Percentiles rank a stretch among this genome's conserved stretches.
Conservation (phyloP, 1,140 invertebrate genomes). For the Caenorhabditis brenneri region DNA sequence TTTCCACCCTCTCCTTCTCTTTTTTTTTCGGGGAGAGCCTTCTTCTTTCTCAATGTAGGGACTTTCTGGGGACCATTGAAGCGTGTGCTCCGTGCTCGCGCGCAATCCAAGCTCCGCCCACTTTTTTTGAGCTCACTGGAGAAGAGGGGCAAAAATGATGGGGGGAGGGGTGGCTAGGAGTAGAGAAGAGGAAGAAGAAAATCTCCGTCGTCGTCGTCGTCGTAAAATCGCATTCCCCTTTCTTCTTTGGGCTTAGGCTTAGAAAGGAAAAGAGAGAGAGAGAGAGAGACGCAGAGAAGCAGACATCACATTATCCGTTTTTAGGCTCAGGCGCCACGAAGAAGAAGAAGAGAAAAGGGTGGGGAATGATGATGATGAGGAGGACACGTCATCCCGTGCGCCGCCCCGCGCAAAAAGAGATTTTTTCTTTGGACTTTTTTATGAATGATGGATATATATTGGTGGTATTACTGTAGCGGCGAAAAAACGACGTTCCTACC, state of each 20-base stretch:
- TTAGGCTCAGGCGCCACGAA: not conserved
- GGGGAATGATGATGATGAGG: not conserved
- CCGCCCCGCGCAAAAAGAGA: not conserved
- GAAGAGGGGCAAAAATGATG: not conserved
- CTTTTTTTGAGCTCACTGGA: not conserved
- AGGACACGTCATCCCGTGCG: not conserved
- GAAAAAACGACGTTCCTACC: too few relatives aligned
- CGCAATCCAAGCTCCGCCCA: not conserved
- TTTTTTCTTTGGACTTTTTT: too few relatives aligned
- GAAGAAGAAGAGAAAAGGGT: not conserved
- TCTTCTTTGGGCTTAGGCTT: not conserved
- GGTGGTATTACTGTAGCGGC: too few relatives aligned
- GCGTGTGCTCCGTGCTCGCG: not conserved
- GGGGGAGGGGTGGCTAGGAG: not conserved
- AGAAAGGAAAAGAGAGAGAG: not conserved
- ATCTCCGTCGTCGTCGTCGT: not conserved
- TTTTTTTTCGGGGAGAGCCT: not conserved
- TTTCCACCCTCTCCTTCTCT: not conserved
- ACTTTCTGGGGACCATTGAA: slow-evolving; percentile 41
- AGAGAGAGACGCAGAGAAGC: not conserved
- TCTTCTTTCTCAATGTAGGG: too few relatives aligned
- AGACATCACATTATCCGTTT: slow-evolving; percentile 32
- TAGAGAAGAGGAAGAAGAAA: slow-evolving; percentile 5
- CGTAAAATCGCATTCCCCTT: not conserved
- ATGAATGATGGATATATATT: too few relatives aligned